Base-by-base conservation (phyloP, 2,888 invertebrate genomes). In the Cheilosia impressa region DNA sequence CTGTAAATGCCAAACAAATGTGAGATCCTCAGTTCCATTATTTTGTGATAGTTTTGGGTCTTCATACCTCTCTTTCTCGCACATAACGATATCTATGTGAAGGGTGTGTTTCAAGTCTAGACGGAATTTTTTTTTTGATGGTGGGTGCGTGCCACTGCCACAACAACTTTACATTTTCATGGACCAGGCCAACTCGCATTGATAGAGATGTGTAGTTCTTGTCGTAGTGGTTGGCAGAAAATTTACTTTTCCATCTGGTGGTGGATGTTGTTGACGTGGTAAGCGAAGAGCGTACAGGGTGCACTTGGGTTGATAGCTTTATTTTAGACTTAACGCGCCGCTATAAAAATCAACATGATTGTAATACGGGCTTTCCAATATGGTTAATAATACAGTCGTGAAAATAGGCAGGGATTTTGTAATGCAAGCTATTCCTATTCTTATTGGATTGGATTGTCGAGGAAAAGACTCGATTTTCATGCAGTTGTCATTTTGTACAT, bases 31-130 rank as follows among this genome's bases (percentile, higher is more conserved):
- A 15, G 6, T 52, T 22, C 2, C 5, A 65, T 58, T 31, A 24
- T 77, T 63, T 75, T 31, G 24, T 72, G 6, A 27, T 53, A 71
- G 71, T 72, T 81, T 41, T 45, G 65, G 22, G 47, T 38, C 13
- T 62, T 62, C 76, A 66, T 85, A n/a, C 72, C 62, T 85, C 85
- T 85, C 85, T 80, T 72, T 85, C 77, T 68, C 5, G 15, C 72
- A 24, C 57, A 47, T 53, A 22, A n/a, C 41, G 31, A 24, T 27
- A 27, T 27, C 27, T 6, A 24, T 17, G n/a, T 5, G n/a, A 65
- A 52, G 41, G 65, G 66, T 52, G 76, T 81, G 77, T 68, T 81
- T 81, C 76, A 77, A 71, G 85, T 85, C 85, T 85, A 85, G 85
- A 85, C 85, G 76, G 45, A 27, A 3, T n/a, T 43, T 45, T 65